Base-by-base conservation (phyloP, 2,113 vertebrate species). In the Otus sunia region DNA sequence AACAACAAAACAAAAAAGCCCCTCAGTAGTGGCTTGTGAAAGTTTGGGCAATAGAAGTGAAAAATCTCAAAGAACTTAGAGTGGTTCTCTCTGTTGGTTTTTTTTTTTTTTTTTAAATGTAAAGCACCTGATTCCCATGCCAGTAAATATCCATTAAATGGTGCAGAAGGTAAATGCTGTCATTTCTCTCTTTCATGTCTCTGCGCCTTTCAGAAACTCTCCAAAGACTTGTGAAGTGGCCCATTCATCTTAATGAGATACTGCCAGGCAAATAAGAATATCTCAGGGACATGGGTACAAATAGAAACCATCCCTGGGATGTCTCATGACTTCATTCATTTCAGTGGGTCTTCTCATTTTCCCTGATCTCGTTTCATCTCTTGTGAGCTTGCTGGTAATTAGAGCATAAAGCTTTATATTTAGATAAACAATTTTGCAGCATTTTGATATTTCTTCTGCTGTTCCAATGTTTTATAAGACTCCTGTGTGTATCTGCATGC, bases 171-270 rank as follows among this genome's bases (percentile, higher is more conserved):
- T 72, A 94, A 86, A 80, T 81, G 64, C 63, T 81, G 7, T 82
- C 11, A 75, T 82, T 91, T 85, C 86, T 75, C 32, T 41, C 23
- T 91, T 95, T 88, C 22, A 34, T 49, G 13, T 81, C 55, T 86
- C 34, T 41, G 2, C 92, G 66, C 73, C 69, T 95, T 96, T 95
- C 52, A 87, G 69, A 88, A 88, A 43, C 21, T 82, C 90, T 91
- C 87, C 59, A 86, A 75, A 87, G 85, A 73, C n/a, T 69, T 69
- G 17, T 86, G 49, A 90, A 88, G 49, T 47, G 63, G 71, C 50
- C 71, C 52, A 59, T 90, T 96, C 82, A 80, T 90, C 88, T 94
- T 83, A 68, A 83, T 90, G 88, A 95, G 81, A 43, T 93, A 50
- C n/a, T 80, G 37, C 50, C 78, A 83, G 53, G 67, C 45, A 82